phyloP scores from a whole-genome alignment of 2,888 invertebrate genomes.

The Uropetala carovei region DNA sequence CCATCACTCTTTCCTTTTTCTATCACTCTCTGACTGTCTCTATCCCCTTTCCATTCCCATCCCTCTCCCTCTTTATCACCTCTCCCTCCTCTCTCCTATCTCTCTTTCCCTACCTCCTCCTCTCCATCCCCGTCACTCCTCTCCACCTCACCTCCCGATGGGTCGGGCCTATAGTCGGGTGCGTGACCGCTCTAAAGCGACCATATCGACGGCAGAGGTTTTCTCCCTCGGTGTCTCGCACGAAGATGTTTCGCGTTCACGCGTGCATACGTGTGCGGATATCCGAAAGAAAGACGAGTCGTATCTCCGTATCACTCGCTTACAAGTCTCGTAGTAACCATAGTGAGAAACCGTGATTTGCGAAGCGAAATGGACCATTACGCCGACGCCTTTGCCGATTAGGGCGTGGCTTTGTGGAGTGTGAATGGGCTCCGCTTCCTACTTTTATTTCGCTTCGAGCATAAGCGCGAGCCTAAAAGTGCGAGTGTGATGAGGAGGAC shows the following conservation, averaged over 20 bases:
- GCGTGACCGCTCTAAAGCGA: background rate
- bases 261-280: background rate
- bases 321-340: constrained; percentile 19
- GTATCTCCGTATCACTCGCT: constrained; percentile 23
- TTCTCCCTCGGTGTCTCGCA: background rate
- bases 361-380: constrained; percentile 26
- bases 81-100: background rate
- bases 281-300: background rate
- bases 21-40: no score
- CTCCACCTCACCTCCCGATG: background rate
- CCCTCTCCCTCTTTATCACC: no score
- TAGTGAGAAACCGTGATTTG: constrained; percentile 14
- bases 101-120: no score
- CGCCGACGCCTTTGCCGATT: background rate
- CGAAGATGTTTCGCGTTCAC: background rate
- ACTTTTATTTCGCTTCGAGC: constrained; percentile 13
- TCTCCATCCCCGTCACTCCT: no score
- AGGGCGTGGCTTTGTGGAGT: constrained; percentile 45
- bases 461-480: constrained; percentile 17
- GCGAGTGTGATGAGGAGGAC: background rate
- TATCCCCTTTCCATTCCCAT: no score
- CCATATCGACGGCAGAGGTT: background rate
- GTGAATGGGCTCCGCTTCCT: constrained; percentile 44
- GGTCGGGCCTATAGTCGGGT: background rate
- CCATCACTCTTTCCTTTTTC: no score